Evolutionary conservation across 2,888 invertebrate genomes (phyloP).

Genomic region (Ophioninae sp.): DNA sequence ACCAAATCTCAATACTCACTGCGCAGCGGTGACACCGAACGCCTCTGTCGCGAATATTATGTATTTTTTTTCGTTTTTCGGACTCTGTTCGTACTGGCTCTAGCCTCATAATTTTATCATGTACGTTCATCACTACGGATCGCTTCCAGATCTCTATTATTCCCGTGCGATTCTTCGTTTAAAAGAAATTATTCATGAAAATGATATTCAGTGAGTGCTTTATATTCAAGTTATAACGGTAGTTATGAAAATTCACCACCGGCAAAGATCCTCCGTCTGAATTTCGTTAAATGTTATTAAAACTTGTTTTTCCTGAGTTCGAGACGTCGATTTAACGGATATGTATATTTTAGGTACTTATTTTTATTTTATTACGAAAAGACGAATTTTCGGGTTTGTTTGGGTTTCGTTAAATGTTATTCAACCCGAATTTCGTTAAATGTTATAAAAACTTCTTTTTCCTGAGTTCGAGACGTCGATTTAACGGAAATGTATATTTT

Average conservation of each 20-base stretch:
- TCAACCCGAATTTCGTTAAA: too few relatives aligned
- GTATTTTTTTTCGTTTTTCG: not conserved
- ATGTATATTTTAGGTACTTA: not conserved
- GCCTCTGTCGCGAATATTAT: constrained; percentile 42
- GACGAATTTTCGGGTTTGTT: not conserved
- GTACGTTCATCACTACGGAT: not conserved
- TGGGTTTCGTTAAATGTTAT: too few relatives aligned
- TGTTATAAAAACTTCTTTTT: not conserved
- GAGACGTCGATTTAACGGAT: too few relatives aligned
- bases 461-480: not conserved
- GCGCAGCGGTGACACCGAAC: constrained; percentile 39
- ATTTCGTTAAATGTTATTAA: not conserved
- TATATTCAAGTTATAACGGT: too few relatives aligned
- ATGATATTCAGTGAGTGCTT: too few relatives aligned
- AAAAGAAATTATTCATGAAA: not conserved
- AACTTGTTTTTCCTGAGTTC: not conserved
- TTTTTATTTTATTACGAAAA: not conserved
- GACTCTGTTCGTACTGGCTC: not conserved
- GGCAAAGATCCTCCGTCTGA: too few relatives aligned
- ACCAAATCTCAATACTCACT: constrained; percentile 14
- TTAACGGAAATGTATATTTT: not conserved
- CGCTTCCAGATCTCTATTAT: not conserved
- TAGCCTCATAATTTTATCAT: not conserved
- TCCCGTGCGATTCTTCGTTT: not conserved
- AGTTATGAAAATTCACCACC: too few relatives aligned